Evolutionary conservation across 2,113 vertebrate genomes (phyloP).

Genomic region (Malaclemys terrapin): DNA sequence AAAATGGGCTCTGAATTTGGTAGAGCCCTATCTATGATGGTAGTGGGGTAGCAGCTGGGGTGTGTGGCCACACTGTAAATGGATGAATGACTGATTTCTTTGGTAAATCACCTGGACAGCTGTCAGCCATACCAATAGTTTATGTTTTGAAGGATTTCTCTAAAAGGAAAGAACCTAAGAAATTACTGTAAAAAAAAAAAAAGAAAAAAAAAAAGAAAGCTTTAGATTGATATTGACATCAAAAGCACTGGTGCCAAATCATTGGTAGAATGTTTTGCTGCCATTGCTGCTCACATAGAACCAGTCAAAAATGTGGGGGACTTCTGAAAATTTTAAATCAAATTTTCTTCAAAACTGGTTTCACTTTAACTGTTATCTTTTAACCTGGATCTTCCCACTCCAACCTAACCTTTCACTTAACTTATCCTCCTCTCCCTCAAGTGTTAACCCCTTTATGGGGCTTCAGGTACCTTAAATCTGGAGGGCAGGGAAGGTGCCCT

Average conservation of each 20-base stretch:
- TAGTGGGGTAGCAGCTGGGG: not conserved
- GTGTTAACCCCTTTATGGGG: not conserved
- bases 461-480: not conserved
- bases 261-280: not conserved
- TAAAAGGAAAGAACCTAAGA: not conserved
- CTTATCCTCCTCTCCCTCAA: not conserved
- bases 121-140: not conserved
- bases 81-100: not conserved
- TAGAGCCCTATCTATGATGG: not conserved
- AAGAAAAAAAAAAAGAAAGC: not conserved
- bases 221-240: not conserved
- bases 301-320: not conserved
- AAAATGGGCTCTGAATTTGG: too few species aligned
- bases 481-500: not conserved
- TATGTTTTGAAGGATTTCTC: not conserved
- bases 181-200: not conserved
- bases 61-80: not conserved
- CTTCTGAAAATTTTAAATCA: not conserved
- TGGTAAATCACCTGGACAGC: not conserved
- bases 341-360: not conserved
- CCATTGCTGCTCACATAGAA: not conserved
- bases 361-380: not conserved
- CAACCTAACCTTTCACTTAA: not conserved
- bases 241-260: not conserved
- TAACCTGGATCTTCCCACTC: not conserved